Evolutionary conservation across 2,113 vertebrate genomes (phyloP), one percentile per base, ranked within the genome.

Genomic region (Gymnorhina tibicen): DNA sequence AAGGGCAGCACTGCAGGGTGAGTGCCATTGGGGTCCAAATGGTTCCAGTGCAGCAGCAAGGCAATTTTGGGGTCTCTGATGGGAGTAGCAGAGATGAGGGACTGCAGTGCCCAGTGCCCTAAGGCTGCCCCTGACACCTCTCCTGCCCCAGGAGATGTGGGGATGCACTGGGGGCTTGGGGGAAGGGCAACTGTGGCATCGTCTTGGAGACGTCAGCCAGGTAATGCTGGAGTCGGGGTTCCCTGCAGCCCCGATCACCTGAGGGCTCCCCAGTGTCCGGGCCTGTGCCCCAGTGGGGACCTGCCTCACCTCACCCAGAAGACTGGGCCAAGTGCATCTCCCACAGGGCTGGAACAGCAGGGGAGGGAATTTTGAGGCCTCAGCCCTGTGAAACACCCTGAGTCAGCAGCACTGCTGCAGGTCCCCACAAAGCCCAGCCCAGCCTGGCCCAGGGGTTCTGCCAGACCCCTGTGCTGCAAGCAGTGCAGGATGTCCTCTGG

Each of bases 321-420:
- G 4, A 85, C 97, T 49, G 79, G 89, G 67, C 92, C 98, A 37
- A 98, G 82, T 95, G 93, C 39, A 19, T 98, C 41, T 94, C 97
- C 27, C n/a, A 97, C 87, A 1, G 55, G 53, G 58, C 32, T 59
- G 50, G 21, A 66, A 30, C 26, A 3, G 24, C 84, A 41, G 50
- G 5, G 94, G 77, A 46, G 97, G 97, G 87, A 90, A 97, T 60
- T 96, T 93, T 10, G 94, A 98, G 68, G 62, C 33, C 42, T 32
- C 53, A 77, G 89, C 58, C 33, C 22, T 30, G 30, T 16, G 16
- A 22, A 56, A 23, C 46, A 70, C 33, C 22, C 32, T 0, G 1
- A 55, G 41, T 13, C n/a, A 63, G 75, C 11, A 8, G 74, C 56
- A 55, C 20, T 47, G 41, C n/a, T 55, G 74, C 74, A 55, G 41